Evolutionary conservation across 2,888 invertebrate genomes (phyloP), one percentile per base, ranked within the genome.

Genomic region (Congeria kusceri): DNA sequence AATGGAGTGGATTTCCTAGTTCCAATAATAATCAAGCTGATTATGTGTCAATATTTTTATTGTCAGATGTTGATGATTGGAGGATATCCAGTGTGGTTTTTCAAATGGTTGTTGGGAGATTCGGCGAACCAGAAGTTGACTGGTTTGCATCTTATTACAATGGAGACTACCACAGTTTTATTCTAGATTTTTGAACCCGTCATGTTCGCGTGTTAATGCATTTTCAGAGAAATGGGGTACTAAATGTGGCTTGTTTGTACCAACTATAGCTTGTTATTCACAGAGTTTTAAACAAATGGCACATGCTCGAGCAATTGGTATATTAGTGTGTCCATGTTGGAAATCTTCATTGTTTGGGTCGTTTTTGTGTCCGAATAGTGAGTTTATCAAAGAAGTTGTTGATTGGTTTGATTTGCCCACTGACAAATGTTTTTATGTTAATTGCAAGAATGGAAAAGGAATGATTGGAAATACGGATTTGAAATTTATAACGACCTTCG

Each of bases 101-200:
- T 25, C n/a, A 58, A 11, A 32, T 58, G 59, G 20, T 68, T 9
- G n/a, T 28, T 29, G 18, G 7, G n/a, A 63, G 20, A 44, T 25
- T 27, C 39, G 46, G 27, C 18, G 5, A 29, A 47, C 28, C 29
- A 11, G 25, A 56, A 25, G 25, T 58, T 9, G n/a, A n/a, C n/a
- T n/a, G n/a, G n/a, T n/a, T n/a, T n/a, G n/a, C n/a, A n/a, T 56
- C 56, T 15, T 56, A 15, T 56, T 56, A 56, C 20, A 56, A 56
- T 56, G 56, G 15, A 56, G 20, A 57, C 13, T 59, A 61, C 29
- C n/a, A n/a, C 15, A 29, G 18, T 57, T 57, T 57, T 66, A 29
- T n/a, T 66, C 66, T 66, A 66, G 66, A 53, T 66, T 66, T 56
- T 66, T 53, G 66, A 29, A 29, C 39, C 66, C 56, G 1, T 53